Conservation (phyloP, 2,797 vertebrate species). For the Petrocephalus schoutedeni region DNA sequence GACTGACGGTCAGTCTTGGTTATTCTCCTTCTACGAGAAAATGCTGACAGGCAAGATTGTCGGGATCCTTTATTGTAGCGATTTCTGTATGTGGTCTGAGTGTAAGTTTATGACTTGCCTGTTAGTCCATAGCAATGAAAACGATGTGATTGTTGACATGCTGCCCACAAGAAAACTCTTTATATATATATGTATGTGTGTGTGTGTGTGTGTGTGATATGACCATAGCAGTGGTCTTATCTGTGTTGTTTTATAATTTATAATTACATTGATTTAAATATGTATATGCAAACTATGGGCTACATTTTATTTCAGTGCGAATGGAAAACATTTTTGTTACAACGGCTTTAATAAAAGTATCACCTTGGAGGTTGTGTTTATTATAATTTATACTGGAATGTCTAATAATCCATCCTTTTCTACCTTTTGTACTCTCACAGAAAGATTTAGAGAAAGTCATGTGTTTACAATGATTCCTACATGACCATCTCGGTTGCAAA, state of each 20-base stretch:
- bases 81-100: neutral
- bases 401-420: neutral
- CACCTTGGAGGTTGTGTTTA: neutral
- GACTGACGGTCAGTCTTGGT: neutral
- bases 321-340: neutral
- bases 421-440: neutral
- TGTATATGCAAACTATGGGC: neutral
- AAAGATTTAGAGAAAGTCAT: neutral
- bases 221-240: neutral
- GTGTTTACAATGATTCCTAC: neutral
- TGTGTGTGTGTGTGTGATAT: neutral
- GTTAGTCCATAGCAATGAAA: neutral
- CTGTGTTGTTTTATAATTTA: neutral
- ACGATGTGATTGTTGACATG: neutral
- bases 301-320: neutral
- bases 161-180: neutral
- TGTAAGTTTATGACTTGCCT: neutral
- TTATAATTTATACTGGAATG: neutral
- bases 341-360: neutral
- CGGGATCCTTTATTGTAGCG: neutral
- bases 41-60: neutral
- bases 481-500: neutral
- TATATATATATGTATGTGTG: neutral
- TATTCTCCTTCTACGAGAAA: neutral
- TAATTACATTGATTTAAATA: neutral